These are phyloP conservation scores for Prunella fulvescens DNA, from an alignment of 2,113 vertebrate genomes.

Conservation along the genomic window DNA sequence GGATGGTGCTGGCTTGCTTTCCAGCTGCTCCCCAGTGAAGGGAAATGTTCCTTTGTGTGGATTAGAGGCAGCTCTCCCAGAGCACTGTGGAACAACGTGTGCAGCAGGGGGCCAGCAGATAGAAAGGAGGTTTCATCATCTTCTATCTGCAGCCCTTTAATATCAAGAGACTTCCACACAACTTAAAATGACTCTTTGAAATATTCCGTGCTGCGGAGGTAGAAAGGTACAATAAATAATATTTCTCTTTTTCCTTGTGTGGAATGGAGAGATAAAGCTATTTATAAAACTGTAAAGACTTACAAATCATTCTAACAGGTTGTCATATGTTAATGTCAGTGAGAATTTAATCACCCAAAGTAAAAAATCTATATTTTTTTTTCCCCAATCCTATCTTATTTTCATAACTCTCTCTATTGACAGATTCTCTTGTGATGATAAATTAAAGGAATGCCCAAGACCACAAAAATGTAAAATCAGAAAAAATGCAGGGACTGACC, in stretches of 20 bases:
- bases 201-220: slow-evolving; percentile 53
- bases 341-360: slow-evolving; percentile 63
- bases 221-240: slow-evolving; percentile 71
- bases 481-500: neutral
- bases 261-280: slow-evolving; percentile 72
- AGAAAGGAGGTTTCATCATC: slow-evolving; percentile 56
- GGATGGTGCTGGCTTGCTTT: slow-evolving; percentile 54
- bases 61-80: slow-evolving; percentile 40
- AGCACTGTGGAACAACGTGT: neutral
- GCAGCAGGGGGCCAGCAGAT: slow-evolving; percentile 23
- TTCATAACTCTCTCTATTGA: slow-evolving; percentile 31
- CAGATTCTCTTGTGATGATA: slow-evolving; percentile 33
- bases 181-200: slow-evolving; percentile 71
- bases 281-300: slow-evolving; percentile 67
- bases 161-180: slow-evolving; percentile 61
- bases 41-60: slow-evolving; percentile 46
- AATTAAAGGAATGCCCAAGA: slow-evolving; percentile 21
- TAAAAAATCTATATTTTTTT: slow-evolving; percentile 28
- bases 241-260: slow-evolving; percentile 61
- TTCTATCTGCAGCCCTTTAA: slow-evolving; percentile 58
- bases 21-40: slow-evolving; percentile 31
- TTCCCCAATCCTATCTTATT: neutral
- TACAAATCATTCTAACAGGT: slow-evolving; percentile 70
- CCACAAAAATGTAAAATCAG: neutral
- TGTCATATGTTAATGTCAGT: slow-evolving; percentile 66